Percentiles rank a stretch among this genome's conserved stretches.
Conservation (phyloP, 1,140 invertebrate genomes). For the Pomacea maculata region DNA sequence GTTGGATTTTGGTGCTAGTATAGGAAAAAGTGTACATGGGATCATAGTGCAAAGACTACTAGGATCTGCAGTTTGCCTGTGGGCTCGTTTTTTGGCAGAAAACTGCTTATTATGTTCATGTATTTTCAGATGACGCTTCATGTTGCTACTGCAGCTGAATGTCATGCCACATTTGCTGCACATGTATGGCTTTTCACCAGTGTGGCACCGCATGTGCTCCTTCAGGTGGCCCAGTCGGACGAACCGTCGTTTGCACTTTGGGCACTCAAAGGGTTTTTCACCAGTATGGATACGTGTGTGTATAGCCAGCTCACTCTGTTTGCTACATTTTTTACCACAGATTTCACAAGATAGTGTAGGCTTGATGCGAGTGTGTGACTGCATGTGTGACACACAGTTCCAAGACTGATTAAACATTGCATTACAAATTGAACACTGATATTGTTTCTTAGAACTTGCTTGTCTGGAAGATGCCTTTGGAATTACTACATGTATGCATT, state of each 20-base stretch:
- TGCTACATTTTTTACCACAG: conserved; percentile 16
- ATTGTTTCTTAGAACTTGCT: background rate
- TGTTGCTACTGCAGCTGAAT: conserved; percentile 67
- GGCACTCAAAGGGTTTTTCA: conserved; percentile 46
- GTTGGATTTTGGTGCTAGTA: too few species aligned
- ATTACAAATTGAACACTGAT: conserved; percentile 5
- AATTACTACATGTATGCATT: background rate
- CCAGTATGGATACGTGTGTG: conserved; percentile 33
- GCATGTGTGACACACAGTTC: conserved; percentile 22
- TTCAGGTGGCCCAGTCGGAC: conserved; percentile 89
- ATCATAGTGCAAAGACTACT: too few species aligned
- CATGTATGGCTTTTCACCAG: conserved; percentile 76
- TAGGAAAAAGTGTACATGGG: too few species aligned
- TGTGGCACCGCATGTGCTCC: conserved; percentile 91
- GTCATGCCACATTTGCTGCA: conserved; percentile 86
- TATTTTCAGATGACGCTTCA: conserved; percentile 14
- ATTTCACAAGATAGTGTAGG: background rate
- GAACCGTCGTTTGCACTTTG: conserved; percentile 83
- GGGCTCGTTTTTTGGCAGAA: too few species aligned
- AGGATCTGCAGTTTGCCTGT: too few species aligned
- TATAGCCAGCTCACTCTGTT: conserved; percentile 11
- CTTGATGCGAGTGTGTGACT: background rate
- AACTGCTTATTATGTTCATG: background rate
- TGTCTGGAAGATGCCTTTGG: background rate
- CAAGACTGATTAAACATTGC: background rate